Conservation (phyloP, 2,888 invertebrate species). For the Drosophila pseudotalamancana region DNA sequence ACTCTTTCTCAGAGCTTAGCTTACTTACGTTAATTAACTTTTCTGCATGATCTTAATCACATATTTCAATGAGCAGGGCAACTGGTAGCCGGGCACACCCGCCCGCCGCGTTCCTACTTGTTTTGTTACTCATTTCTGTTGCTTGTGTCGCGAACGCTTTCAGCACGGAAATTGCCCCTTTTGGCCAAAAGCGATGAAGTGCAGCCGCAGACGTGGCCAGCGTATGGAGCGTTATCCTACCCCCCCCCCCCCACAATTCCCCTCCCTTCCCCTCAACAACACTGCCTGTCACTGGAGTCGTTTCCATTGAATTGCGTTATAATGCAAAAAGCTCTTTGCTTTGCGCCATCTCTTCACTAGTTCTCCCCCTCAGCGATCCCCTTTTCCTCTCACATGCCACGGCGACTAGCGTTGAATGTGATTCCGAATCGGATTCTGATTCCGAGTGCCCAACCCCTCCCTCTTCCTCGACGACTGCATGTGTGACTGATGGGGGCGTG, state of each 20-base stretch:
- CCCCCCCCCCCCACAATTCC: background rate
- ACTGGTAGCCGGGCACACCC: background rate
- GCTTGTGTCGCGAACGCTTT: slow-evolving; percentile 49
- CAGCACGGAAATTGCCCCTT: slow-evolving; percentile 64
- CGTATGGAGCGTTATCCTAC: slow-evolving; percentile 6
- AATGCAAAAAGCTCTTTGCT: slow-evolving; percentile 54
- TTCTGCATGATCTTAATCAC: too few relatives aligned
- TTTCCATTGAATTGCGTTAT: slow-evolving; percentile 56
- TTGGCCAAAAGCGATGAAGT: slow-evolving; percentile 49
- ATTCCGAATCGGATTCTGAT: slow-evolving; percentile 29
- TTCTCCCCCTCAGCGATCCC: background rate
- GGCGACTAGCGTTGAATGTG: slow-evolving; percentile 30
- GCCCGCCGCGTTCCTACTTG: slow-evolving; percentile 68
- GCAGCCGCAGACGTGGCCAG: slow-evolving; percentile 33
- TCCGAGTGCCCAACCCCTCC: slow-evolving; percentile 10
- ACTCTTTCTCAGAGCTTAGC: too few relatives aligned
- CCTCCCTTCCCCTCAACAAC: too few relatives aligned
- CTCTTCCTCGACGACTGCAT: slow-evolving; percentile 1
- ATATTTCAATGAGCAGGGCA: background rate
- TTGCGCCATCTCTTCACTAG: slow-evolving; percentile 14
- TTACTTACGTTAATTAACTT: too few relatives aligned
- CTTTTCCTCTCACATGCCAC: background rate
- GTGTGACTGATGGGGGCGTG: slow-evolving; percentile 54
- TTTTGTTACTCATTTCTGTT: slow-evolving; percentile 40
- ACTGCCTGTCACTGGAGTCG: slow-evolving; percentile 20